Conservation (phyloP, 2,113 vertebrate species). For the Rhabdornis inornatus region DNA sequence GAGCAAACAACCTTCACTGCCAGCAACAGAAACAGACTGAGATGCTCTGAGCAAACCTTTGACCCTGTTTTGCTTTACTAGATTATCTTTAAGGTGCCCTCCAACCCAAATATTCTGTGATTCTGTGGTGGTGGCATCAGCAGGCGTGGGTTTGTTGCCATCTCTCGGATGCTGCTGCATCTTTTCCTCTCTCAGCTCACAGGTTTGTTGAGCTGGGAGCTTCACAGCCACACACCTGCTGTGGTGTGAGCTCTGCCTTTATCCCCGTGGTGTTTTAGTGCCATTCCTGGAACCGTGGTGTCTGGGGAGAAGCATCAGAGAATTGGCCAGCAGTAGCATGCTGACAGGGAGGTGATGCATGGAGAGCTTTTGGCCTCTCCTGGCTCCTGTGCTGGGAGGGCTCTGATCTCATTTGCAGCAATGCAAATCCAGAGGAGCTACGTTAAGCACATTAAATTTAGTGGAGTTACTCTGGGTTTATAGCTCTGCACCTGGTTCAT, state of each 20-base stretch:
- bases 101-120: background rate
- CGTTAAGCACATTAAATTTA: constrained; percentile 4
- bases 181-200: background rate
- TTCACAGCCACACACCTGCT: rapidly evolving
- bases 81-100: background rate
- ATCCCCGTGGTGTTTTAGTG: background rate
- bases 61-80: background rate
- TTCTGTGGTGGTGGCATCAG: rapidly evolving
- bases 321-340: background rate
- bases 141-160: background rate
- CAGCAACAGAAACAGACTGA: background rate
- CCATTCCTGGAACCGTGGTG: background rate
- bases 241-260: background rate
- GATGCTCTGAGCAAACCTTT: background rate
- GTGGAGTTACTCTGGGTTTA: constrained; percentile 19
- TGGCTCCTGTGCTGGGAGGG: background rate
- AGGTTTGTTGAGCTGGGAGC: background rate
- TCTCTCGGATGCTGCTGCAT: background rate
- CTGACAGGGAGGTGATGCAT: background rate
- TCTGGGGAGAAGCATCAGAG: background rate
- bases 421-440: background rate
- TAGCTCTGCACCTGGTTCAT: background rate
- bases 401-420: constrained; percentile 16
- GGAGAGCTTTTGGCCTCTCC: background rate
- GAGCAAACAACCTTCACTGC: background rate